Evolutionary conservation across 2,113 vertebrate genomes (phyloP).

Genomic region (Dolichallabes microphthalmus): DNA sequence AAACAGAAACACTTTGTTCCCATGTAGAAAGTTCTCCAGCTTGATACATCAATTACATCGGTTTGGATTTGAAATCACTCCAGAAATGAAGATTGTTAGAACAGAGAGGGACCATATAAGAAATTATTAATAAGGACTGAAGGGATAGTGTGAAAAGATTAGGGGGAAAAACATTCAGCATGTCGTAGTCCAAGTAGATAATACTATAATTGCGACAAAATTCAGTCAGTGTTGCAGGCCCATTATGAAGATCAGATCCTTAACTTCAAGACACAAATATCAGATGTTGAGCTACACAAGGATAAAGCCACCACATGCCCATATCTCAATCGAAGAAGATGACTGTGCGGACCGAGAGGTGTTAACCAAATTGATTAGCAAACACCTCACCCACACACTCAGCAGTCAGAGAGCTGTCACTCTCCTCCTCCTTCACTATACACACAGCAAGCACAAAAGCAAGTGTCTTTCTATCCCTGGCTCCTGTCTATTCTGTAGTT

Average conservation of each 20-base stretch:
- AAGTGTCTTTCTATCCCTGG: slow-evolving; percentile 18
- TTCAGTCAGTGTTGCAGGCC: slow-evolving; percentile 1
- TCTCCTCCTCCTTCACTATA: slow-evolving; percentile 45
- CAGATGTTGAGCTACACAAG: slow-evolving; percentile 50
- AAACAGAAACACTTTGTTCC: slow-evolving; percentile 41
- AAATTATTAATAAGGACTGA: not conserved
- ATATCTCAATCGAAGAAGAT: slow-evolving; percentile 39
- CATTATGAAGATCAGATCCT: slow-evolving; percentile 14
- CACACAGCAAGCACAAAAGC: slow-evolving; percentile 47
- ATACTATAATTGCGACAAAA: slow-evolving; percentile 16
- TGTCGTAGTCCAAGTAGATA: not conserved
- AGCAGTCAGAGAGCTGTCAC: slow-evolving; percentile 52
- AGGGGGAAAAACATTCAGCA: not conserved
- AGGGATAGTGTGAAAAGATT: not conserved
- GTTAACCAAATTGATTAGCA: slow-evolving; percentile 57
- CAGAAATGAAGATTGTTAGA: slow-evolving; percentile 6
- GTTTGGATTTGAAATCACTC: slow-evolving; percentile 17
- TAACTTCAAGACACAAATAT: slow-evolving; percentile 51
- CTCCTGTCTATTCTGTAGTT: slow-evolving; percentile 10
- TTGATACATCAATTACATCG: slow-evolving; percentile 39
- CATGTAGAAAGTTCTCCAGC: slow-evolving; percentile 42
- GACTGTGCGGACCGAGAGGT: slow-evolving; percentile 48
- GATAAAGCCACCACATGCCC: slow-evolving; percentile 48
- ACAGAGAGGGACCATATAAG: not conserved
- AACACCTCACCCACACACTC: slow-evolving; percentile 57